Evolutionary conservation across 2,888 invertebrate genomes (phyloP), one percentile per base, ranked within the genome.

Genomic region (Pinctada fucata): DNA sequence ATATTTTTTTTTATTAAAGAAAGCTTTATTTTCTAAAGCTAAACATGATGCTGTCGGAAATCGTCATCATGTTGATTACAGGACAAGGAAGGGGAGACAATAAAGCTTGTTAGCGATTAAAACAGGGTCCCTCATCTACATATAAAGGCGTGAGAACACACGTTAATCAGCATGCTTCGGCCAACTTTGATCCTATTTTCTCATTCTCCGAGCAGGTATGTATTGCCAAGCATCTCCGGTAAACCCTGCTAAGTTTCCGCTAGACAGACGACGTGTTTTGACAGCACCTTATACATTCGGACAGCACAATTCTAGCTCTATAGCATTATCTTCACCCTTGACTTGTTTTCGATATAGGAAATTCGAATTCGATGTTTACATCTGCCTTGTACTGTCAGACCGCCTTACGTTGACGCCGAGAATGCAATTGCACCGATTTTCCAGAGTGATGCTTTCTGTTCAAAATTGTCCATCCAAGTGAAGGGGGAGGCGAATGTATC

Each of bases 371-470:
- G 16, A 16, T 68, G 68, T 68, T 68, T 68, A 68, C 47, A 68
- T 68, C 68, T 68, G 16, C 45, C 45, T 13, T 1, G 13, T 68
- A 31, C 47, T 16, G 16, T 47, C 16, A 68, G 47, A 45, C 10
- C 47, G 8, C 68, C 47, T 68, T 68, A 68, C 10, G 13, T 47
- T 47, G 47, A 68, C 31, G 16, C 31, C 47, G 47, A 13, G 45
- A 45, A 68, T 68, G 68, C 68, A 47, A 68, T 68, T 68, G 68
- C 68, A 68, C 68, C 16, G 4, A 68, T 68, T 8, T 68, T 45
- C 16, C 68, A 47, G 68, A 13, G 16, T 68, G 16, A 8, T 68
- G 48, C 68, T 10, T 65, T 47, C 45, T 5, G 68, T 45, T 68
- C 68, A 47, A 68, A 45, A 16, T 68, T 68, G 47, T 47, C 47